Base-by-base conservation (phyloP, 2,888 invertebrate species). In the Megamerina dolium region DNA sequence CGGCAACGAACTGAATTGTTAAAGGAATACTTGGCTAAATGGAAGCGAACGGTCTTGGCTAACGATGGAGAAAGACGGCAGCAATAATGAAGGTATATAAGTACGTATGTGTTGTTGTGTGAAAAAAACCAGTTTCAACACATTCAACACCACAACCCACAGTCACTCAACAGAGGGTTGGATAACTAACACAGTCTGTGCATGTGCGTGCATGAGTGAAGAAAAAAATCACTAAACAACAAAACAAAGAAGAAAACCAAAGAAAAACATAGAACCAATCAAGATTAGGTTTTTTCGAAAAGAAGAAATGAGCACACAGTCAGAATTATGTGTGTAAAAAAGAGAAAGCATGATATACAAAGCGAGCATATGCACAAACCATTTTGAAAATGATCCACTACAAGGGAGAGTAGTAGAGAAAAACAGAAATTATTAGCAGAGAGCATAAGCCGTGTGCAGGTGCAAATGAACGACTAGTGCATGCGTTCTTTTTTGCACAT, bases 1-100 rank as follows among this genome's bases (percentile, higher is more conserved):
- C 70, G 68, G 65, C 65, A 67, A 63, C 60, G 63, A 69, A 72
- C 71, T 72, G 69, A 72, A 68, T 63, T 58, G 53, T 56, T 49
- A 53, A 57, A 58, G 61, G 60, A 64, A 61, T 55, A 58, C 57
- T 51, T 53, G 54, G 51, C 45, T 51, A 52, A 61, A 57, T 55
- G 50, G 55, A 54, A 57, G 58, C 54, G 46, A 49, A 47, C 45
- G 32, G 37, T 26, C 37, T n/a, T n/a, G n/a, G n/a, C n/a, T n/a
- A 34, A 23, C 31, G 10, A 13, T 36, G 17, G 48, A 40, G 30
- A 44, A 40, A 34, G 37, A 37, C 13, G 21, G 31, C 26, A 46
- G 21, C 38, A 40, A 14, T 18, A 16, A 19, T 19, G 10, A 17
- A 23, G 10, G 23, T 10, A 23, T n/a, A n/a, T n/a, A n/a, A 44